These are phyloP conservation scores for Typhlomys cinereus DNA, from an alignment of 2,113 vertebrate genomes.

Conservation along the genomic window DNA sequence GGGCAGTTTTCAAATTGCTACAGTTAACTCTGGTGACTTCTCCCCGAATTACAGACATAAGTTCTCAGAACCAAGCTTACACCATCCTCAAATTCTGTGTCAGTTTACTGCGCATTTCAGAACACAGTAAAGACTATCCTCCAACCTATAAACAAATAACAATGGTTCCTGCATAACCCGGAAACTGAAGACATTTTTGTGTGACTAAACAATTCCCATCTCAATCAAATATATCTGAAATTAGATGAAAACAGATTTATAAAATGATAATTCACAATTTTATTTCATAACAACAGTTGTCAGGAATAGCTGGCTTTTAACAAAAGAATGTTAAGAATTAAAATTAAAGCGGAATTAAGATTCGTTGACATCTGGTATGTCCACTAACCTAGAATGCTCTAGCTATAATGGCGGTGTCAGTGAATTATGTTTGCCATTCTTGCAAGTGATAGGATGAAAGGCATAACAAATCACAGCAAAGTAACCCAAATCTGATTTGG, in stretches of 20 bases:
- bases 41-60: not conserved
- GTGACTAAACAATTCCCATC: not conserved
- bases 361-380: not conserved
- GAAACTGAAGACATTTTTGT: not conserved
- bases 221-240: constrained; percentile 29
- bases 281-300: not conserved
- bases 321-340: not conserved
- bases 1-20: not conserved
- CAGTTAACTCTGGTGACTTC: not conserved
- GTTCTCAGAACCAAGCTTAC: not conserved
- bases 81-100: not conserved
- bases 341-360: constrained; percentile 4
- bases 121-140: not conserved
- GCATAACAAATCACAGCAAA: constrained; percentile 33
- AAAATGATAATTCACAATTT: not conserved
- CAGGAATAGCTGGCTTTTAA: constrained; percentile 3
- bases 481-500: not conserved
- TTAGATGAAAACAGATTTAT: not conserved
- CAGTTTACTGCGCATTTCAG: not conserved
- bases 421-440: too few relatives aligned
- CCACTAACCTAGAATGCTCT: not conserved
- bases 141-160: not conserved
- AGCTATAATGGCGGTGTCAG: too few relatives aligned
- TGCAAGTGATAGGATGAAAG: too few relatives aligned
- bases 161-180: not conserved